A percentile compares a stretch with the other conserved stretches of the same genome.
Conservation (phyloP, 37 sponge, comb jelly and placozoan genomes). For the Petrosia ficiformis region DNA sequence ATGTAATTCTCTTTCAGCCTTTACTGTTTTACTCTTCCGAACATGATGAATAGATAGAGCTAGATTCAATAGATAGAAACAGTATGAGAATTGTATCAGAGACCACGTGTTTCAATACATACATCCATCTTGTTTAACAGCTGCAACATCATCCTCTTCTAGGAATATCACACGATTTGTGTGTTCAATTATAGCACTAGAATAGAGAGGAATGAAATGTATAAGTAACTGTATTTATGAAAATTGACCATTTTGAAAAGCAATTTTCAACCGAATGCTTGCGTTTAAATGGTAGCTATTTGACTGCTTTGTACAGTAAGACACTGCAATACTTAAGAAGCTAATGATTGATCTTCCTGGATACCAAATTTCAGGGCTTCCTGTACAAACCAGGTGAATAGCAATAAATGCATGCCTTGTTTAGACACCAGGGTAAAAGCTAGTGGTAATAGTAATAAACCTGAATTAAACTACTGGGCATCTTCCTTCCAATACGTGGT, state of each 20-base stretch:
- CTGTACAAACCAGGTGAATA: no score
- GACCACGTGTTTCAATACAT: slow-evolving; percentile 12
- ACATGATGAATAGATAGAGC: slow-evolving; percentile 89
- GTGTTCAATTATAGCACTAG: slow-evolving; percentile 97
- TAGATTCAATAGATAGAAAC: slow-evolving; percentile 7
- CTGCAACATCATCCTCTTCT: slow-evolving; percentile 98
- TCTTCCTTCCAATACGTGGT: no score
- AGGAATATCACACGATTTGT: slow-evolving; percentile 95
- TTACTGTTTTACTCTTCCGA: slow-evolving; percentile 44
- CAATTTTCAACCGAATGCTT: no score
- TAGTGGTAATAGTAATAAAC: no score
- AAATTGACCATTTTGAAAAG: neutral
- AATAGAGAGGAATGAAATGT: neutral
- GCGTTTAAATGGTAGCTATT: no score
- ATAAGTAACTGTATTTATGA: neutral
- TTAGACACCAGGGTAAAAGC: no score
- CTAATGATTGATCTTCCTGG: no score
- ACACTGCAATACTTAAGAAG: no score
- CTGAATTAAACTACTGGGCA: no score
- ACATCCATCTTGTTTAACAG: slow-evolving; percentile 87
- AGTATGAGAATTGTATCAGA: neutral
- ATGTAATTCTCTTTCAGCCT: slow-evolving; percentile 71
- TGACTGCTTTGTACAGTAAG: no score
- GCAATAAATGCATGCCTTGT: no score
- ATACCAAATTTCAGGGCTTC: no score